Conservation (phyloP, 2,113 vertebrate species). For the Psophia crepitans region DNA sequence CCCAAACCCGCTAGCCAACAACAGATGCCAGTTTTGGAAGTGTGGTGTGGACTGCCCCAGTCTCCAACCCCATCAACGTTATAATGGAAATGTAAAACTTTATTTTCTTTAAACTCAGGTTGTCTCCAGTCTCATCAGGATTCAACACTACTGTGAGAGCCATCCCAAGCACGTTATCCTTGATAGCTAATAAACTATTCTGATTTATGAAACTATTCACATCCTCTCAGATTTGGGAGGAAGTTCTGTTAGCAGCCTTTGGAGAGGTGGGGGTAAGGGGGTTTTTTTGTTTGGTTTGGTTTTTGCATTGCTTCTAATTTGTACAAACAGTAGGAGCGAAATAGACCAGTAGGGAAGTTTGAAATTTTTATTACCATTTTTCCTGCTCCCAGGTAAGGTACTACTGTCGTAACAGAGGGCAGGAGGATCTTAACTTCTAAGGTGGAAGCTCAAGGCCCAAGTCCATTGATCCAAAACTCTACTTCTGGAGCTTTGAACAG, state of each 20-base stretch:
- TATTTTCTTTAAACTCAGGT: neutral
- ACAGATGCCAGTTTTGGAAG: neutral
- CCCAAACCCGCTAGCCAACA: neutral
- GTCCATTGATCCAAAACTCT: neutral
- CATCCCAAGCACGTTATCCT: neutral
- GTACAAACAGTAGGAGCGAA: neutral
- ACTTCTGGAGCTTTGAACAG: neutral
- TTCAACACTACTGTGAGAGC: neutral
- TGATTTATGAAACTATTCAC: neutral
- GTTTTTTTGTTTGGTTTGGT: neutral
- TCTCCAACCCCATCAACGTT: neutral
- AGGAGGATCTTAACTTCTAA: neutral
- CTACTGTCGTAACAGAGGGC: rapidly evolving
- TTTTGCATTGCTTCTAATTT: neutral
- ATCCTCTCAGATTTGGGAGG: neutral
- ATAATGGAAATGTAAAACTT: neutral
- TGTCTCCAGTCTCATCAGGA: neutral
- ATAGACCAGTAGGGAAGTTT: neutral
- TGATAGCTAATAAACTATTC: neutral
- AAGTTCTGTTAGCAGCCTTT: neutral
- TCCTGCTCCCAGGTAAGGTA: neutral
- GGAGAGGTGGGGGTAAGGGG: too few relatives aligned
- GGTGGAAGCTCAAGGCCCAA: neutral
- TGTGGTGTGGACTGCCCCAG: neutral
- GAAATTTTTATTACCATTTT: neutral